Base-by-base conservation (phyloP, 2,888 invertebrate genomes). In the Cerceris rybyensis region DNA sequence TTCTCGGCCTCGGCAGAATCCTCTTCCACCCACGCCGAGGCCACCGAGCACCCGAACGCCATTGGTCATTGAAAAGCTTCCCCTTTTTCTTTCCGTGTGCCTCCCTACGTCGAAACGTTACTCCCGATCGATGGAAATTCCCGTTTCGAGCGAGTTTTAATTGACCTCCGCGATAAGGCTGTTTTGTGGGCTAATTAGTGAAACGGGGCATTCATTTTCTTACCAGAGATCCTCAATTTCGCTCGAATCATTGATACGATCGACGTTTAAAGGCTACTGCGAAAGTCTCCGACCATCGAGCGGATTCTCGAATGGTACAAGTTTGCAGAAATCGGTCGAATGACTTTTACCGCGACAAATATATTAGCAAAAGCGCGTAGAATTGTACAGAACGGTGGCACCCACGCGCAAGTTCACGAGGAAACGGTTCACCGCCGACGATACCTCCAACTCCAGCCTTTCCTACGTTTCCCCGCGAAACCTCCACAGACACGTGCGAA, bases 21-120 rank as follows among this genome's bases (percentile, higher is more conserved):
- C 59, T 64, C 50, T 71, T 54, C 64, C 59, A 64, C 63, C 73
- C 66, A 69, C 61, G 70, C 55, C 70, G 75, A 71, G 74, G 67
- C 67, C 71, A 65, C 59, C 55, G n/a, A 60, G 57, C 63, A 72
- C 55, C 77, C 41, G 54, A 70, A 50, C 75, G 65, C 61, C 69
- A 73, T 67, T 75, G 68, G 72, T 58, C 75, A 70, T 72, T 58
- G 43, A 17, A 43, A 78, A 71, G 46, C 61, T 54, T 28, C 46
- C 14, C 42, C 42, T 39, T 16, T 69, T 50, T 28, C 61, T 49
- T 49, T 41, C 16, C 57, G 6, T 42, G 39, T 28, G n/a, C 13
- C n/a, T 9, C 17, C 39, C 50, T 59, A 59, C n/a, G 28, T 39
- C 55, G 17, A 11, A 9, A 57, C 0, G 13, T 39, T 39, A 7